Conservation (phyloP, 2,888 invertebrate genomes). For the Lymantria dispar region DNA sequence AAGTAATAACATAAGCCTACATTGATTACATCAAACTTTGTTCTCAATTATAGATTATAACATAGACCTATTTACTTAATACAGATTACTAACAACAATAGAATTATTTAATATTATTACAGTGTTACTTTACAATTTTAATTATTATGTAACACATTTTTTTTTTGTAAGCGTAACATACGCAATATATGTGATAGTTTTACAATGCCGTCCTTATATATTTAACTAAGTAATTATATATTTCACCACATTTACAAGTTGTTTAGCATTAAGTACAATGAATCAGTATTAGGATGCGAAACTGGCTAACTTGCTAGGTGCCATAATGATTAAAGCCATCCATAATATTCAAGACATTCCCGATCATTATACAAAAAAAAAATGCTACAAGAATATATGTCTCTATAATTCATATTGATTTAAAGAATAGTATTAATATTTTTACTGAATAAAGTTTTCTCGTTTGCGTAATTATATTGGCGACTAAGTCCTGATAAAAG, state of each 20-base stretch:
- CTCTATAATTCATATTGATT: no score
- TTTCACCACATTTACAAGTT: constrained; percentile 1
- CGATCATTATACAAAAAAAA: no score
- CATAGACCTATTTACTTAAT: no score
- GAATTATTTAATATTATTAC: not conserved
- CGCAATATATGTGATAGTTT: constrained; percentile 25
- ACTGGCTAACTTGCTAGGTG: constrained; percentile 43
- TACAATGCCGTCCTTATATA: constrained; percentile 45
- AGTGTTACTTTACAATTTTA: not conserved
- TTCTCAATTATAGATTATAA: no score
- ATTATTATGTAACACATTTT: not conserved
- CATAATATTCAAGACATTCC: not conserved
- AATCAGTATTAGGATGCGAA: constrained; percentile 58
- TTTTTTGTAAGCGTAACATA: not conserved
- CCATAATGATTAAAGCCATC: constrained; percentile 46
- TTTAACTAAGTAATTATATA: constrained; percentile 21
- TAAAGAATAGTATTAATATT: no score
- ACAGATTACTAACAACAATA: no score
- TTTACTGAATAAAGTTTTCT: no score
- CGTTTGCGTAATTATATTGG: no score
- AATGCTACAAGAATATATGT: no score
- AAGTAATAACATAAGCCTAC: no score
- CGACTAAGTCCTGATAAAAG: no score
- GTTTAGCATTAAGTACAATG: constrained; percentile 51
- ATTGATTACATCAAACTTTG: not conserved